These are phyloP conservation scores for Rhagoletis zephyria DNA, from an alignment of 1,140 invertebrate species.

Conservation along the genomic window DNA sequence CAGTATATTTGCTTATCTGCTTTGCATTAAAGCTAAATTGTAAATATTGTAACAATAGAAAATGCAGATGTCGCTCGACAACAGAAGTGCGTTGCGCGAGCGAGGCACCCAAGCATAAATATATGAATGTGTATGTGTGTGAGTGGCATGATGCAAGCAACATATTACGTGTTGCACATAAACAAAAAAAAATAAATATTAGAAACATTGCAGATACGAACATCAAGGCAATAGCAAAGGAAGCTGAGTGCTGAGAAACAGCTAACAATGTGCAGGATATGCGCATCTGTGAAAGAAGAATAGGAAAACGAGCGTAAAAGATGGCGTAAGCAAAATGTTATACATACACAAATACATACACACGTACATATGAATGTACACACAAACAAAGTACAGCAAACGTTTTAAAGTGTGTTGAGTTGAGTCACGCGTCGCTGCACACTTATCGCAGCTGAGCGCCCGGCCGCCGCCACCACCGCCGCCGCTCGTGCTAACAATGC, in stretches of 20 bases:
- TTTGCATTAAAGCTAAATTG: not conserved
- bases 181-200: not conserved
- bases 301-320: not conserved
- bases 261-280: conserved; percentile 34
- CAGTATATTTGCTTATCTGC: too few species aligned
- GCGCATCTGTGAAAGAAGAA: not conserved
- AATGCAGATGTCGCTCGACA: not conserved
- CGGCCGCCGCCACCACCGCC: not conserved
- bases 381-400: conserved; percentile 12
- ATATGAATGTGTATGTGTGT: not conserved
- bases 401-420: conserved; percentile 12
- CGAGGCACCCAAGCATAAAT: conserved; percentile 17
- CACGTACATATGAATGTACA: not conserved
- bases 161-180: conserved; percentile 37
- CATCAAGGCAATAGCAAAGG: not conserved
- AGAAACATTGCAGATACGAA: not conserved
- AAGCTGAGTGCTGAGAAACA: not conserved
- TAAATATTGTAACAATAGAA: conserved; percentile 12
- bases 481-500: not conserved
- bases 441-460: conserved; percentile 21
- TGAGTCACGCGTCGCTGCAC: conserved; percentile 34
- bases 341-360: not conserved
- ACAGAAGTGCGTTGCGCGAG: not conserved
- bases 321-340: not conserved
- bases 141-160: not conserved